Base-by-base conservation (phyloP, 2,888 invertebrate species). In the Argyresthia albistria region DNA sequence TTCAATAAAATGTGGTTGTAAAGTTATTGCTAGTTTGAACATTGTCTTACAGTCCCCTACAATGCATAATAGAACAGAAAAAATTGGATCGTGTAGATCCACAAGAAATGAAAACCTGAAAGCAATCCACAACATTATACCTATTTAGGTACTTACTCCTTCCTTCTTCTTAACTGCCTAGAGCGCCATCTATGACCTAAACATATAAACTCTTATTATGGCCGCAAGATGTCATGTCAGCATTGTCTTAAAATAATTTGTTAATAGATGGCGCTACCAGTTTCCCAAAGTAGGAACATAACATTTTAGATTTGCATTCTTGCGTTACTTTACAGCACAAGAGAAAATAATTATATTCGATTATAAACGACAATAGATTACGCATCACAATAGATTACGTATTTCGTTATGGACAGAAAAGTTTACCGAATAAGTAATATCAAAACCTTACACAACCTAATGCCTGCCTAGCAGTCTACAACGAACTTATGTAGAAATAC, bases 21-120 rank as follows among this genome's bases (percentile, higher is more conserved):
- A 12, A 45, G 25, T 65, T 68, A 70, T 65, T 67, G 64, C 67
- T 69, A 67, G 54, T 64, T 66, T 67, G 63, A 67, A 67, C 66
- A 65, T 67, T 61, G 61, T 59, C 52, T 49, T 43, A 43, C 50
- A 11, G 36, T 42, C 14, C 10, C n/a, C 42, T 42, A 52, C 53
- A 46, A 52, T 50, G 47, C 14, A 7, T 8, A 25, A 25, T 6
- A 25, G 25, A 25, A 25, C 25, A 25, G 6, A 25, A 25, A 2
- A 25, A 25, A 25, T 25, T 25, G 25, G 25, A 25, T 25, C 25
- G 2, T 25, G 6, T 25, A 6, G 25, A 25, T 25, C 25, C 25
- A 25, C 25, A 25, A 25, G 25, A 25, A 2, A 25, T 25, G 25
- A 6, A 2, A 25, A 25, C 6, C 2, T 25, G n/a, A n/a, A n/a